Evolutionary conservation across 2,113 vertebrate genomes (phyloP), one percentile per base, ranked within the genome.

Genomic region (Nothobranchius furzeri): DNA sequence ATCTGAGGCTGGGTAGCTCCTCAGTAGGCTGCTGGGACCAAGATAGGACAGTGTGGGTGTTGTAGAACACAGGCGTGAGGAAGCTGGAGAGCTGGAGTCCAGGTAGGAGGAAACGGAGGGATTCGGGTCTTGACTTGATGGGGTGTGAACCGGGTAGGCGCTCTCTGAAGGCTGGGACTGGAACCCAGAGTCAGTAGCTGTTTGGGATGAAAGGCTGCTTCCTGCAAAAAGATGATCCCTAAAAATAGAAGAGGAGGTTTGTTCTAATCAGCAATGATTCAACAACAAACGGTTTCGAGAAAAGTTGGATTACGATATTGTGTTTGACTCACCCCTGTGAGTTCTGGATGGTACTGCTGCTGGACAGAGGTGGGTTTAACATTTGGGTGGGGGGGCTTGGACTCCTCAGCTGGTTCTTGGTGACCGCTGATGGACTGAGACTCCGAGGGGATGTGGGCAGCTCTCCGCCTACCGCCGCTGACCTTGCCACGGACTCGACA

Each of bases 401-500:
- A 74, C 73, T 78, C 15, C 76, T 73, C 66, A 72, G 94, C 76
- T 91, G 92, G 75, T 76, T 37, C 12, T 89, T 81, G 1, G 75
- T 50, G 48, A 96, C 95, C 0, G 66, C 78, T 10, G 69, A 73
- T 3, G 89, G 92, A 0, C 85, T 87, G 13, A 91, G 88, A 12
- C 84, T 50, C 2, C 70, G 20, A 0, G 92, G 90, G 4, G 92
- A 68, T 0, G 72, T 68, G 24, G 83, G 75, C 45, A 76, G 78
- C 37, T 91, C 94, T 37, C 93, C 93, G 0, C 87, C 89, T 0
- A 84, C 77, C 0, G 79, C 83, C 0, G 97, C 97, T 0, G 95
- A 96, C 75, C 94, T 94, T 0, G 95, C 98, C 76, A 99, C 95
- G 0, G 97, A 98, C 77, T 98, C 95, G 0, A 99, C 98, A 0